Percentiles rank a stretch among this genome's conserved stretches.
These are phyloP conservation scores for Tenthredo livida DNA, from an alignment of 2,888 invertebrate species.

Conservation along the genomic window DNA sequence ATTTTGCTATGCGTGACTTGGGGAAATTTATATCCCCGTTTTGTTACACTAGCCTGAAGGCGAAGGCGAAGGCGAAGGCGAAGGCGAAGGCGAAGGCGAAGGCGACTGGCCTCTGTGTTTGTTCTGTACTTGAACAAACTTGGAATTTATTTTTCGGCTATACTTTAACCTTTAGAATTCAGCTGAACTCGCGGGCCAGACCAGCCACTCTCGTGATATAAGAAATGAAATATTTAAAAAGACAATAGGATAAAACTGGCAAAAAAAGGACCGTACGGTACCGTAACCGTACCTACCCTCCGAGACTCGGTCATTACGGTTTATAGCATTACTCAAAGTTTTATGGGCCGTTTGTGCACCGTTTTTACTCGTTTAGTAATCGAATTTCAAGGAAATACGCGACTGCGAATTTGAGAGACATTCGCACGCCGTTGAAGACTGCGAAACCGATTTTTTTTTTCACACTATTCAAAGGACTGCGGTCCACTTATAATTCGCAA, in stretches of 20 bases:
- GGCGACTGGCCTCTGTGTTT: neutral
- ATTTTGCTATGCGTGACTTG: conserved; percentile 40
- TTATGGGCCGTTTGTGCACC: neutral
- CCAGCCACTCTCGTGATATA: neutral
- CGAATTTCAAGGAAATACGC: neutral
- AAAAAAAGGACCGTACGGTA: neutral
- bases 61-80: neutral
- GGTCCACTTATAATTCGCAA: neutral
- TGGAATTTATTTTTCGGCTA: neutral
- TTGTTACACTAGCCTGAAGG: neutral
- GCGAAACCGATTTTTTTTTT: neutral
- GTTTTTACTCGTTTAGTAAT: conserved; percentile 31
- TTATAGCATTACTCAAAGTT: conserved; percentile 18
- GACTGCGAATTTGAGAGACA: neutral
- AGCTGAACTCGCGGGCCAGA: neutral
- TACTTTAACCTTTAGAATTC: neutral
- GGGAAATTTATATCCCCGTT: conserved; percentile 31
- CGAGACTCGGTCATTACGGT: neutral
- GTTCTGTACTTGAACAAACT: conserved; percentile 7
- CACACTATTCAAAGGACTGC: neutral
- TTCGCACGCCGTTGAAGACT: neutral
- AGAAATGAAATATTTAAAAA: conserved; percentile 20
- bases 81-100: neutral
- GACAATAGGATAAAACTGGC: conserved; percentile 9
- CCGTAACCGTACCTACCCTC: conserved; percentile 1